These are phyloP conservation scores for Pogonognathellus flavescens DNA, from an alignment of 1,140 invertebrate genomes.

Conservation along the genomic window DNA sequence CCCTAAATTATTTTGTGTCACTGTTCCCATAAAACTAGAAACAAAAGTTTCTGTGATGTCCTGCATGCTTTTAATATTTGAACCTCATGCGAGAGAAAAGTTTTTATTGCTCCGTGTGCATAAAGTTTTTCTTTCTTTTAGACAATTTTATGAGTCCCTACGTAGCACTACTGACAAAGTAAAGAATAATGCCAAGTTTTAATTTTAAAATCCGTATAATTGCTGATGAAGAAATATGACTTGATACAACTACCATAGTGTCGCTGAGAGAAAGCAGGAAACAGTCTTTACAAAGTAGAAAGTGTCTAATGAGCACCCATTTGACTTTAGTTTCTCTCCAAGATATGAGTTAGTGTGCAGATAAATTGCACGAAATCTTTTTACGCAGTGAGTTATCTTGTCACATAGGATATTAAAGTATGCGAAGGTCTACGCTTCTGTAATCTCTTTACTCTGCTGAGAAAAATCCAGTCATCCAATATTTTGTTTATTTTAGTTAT, in stretches of 20 bases:
- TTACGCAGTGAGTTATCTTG: conserved; percentile 3
- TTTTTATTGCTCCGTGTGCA: conserved; percentile 31
- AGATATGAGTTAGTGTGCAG: not conserved
- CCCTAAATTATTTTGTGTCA: conserved; percentile 46
- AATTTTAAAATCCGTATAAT: conserved; percentile 51
- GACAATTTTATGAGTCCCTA: conserved; percentile 36
- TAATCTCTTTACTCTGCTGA: not conserved
- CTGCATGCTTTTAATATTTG: conserved; percentile 20
- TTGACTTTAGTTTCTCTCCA: conserved; percentile 16
- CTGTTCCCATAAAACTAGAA: conserved; percentile 19
- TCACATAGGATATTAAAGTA: conserved; percentile 7
- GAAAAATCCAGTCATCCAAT: not conserved
- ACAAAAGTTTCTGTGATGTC: conserved; percentile 17
- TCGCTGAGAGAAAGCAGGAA: not conserved
- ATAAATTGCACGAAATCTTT: conserved; percentile 31
- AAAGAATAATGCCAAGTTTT: conserved; percentile 29
- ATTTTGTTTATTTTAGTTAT: conserved; percentile 21
- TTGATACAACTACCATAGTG: not conserved
- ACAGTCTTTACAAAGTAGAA: not conserved
- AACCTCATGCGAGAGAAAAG: conserved; percentile 9
- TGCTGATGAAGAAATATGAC: conserved; percentile 17
- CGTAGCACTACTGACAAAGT: conserved; percentile 19
- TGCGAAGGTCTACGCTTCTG: not conserved
- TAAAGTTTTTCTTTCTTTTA: conserved; percentile 20
- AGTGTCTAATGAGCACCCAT: conserved; percentile 26